Evolutionary conservation across 2,888 invertebrate species (phyloP).

Genomic region (Eupithecia pulchellata): DNA sequence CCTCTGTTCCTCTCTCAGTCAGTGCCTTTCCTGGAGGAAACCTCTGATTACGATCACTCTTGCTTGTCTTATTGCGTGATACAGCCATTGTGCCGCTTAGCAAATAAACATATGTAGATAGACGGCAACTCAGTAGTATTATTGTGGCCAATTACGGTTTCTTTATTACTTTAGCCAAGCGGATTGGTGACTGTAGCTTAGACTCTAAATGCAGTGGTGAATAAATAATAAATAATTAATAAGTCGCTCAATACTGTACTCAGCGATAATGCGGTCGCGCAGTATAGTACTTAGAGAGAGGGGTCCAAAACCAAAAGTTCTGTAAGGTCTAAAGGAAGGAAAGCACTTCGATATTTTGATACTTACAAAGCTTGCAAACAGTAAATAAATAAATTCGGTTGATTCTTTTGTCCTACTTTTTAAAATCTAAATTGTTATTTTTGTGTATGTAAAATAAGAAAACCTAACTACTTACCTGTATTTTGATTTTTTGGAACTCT

Average conservation of each 20-base stretch:
- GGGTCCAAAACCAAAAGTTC: too few relatives aligned
- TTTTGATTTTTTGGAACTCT: too few relatives aligned
- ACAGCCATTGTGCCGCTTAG: conserved; percentile 48
- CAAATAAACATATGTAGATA: conserved; percentile 55
- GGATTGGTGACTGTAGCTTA: conserved; percentile 36
- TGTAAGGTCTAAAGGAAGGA: too few relatives aligned
- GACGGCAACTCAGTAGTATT: conserved; percentile 44
- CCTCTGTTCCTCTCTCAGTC: conserved; percentile 52
- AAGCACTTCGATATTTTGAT: too few relatives aligned
- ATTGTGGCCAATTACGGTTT: conserved; percentile 49
- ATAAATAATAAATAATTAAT: too few relatives aligned
- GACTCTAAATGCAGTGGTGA: not conserved
- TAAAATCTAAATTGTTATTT: too few relatives aligned
- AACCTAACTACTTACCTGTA: too few relatives aligned
- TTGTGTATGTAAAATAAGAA: too few relatives aligned
- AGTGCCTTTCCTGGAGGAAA: conserved; percentile 47
- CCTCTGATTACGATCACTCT: conserved; percentile 57
- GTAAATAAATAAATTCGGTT: too few relatives aligned
- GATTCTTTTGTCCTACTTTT: too few relatives aligned
- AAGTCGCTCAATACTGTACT: not conserved
- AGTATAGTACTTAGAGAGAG: not conserved
- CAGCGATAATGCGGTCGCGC: not conserved
- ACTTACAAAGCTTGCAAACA: too few relatives aligned
- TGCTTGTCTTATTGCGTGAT: conserved; percentile 54
- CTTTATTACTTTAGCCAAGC: conserved; percentile 48